Percentiles rank a stretch among this genome's conserved stretches.
Evolutionary conservation across 2,797 vertebrate genomes (phyloP).

Genomic region (Gambelia wislizenii): DNA sequence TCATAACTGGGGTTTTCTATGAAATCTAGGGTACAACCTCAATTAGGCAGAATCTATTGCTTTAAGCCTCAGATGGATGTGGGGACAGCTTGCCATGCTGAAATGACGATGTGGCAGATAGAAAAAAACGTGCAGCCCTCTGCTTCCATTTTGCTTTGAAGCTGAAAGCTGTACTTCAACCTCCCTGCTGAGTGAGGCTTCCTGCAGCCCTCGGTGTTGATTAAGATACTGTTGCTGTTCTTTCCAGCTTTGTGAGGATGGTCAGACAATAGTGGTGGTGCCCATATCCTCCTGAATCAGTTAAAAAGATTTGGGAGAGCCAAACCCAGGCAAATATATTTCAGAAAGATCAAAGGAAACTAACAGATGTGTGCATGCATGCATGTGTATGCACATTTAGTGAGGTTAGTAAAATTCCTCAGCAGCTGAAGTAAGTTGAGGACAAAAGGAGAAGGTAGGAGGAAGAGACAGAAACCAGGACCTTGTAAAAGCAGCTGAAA

Average conservation of each 20-base stretch:
- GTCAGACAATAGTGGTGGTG: not conserved
- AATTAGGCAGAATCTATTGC: not conserved
- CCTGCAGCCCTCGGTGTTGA: not conserved
- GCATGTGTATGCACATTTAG: not conserved
- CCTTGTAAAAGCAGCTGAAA: no score
- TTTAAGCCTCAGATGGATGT: not conserved
- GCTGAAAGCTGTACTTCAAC: not conserved
- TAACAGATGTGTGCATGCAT: not conserved
- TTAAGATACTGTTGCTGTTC: not conserved
- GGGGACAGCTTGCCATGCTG: not conserved
- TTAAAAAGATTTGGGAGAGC: not conserved
- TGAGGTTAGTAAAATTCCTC: not conserved
- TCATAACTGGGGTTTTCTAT: no score
- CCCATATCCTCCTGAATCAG: not conserved
- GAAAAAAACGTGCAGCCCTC: not conserved
- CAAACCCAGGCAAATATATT: not conserved
- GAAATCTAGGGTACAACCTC: not conserved
- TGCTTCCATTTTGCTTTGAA: constrained; percentile 1
- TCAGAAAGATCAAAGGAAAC: not conserved
- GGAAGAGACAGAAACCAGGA: no score
- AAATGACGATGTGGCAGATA: not conserved
- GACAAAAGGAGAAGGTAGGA: no score
- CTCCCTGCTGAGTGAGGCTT: not conserved
- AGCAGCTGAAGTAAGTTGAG: no score
- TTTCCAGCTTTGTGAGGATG: not conserved